Percentiles rank a stretch among this genome's conserved stretches.
Conservation (phyloP, 2,797 vertebrate species). For the Nasua narica region DNA sequence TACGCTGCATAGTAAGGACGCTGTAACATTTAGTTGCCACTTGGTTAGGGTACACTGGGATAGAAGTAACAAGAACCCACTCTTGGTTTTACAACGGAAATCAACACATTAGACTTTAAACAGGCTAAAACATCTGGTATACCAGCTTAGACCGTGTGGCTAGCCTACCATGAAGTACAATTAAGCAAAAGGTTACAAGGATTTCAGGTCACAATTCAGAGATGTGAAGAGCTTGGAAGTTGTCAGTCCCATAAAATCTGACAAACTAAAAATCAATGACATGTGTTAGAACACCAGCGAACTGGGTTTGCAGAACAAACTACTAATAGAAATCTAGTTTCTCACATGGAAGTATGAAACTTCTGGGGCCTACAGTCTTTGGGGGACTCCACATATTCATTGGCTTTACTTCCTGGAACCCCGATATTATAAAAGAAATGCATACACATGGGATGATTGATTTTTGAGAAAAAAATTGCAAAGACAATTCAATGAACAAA, state of each 20-base stretch:
- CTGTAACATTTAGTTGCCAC: neutral
- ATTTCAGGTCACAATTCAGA: neutral
- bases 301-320: neutral
- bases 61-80: neutral
- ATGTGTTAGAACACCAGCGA: neutral
- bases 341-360: neutral
- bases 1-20: rapidly evolving
- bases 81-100: neutral
- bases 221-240: neutral
- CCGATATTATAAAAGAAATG: neutral
- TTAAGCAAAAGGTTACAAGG: neutral
- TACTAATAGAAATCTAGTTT: neutral
- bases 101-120: neutral
- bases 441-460: neutral
- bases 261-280: neutral
- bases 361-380: neutral
- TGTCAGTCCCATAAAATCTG: neutral
- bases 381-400: neutral
- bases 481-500: neutral
- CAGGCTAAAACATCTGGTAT: neutral
- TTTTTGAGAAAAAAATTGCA: neutral
- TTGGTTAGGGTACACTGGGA: neutral
- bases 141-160: neutral
- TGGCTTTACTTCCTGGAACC: neutral
- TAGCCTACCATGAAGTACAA: neutral